These are phyloP conservation scores for Chaenodraco wilsoni DNA, from an alignment of 2,797 vertebrate genomes.

Conservation along the genomic window DNA sequence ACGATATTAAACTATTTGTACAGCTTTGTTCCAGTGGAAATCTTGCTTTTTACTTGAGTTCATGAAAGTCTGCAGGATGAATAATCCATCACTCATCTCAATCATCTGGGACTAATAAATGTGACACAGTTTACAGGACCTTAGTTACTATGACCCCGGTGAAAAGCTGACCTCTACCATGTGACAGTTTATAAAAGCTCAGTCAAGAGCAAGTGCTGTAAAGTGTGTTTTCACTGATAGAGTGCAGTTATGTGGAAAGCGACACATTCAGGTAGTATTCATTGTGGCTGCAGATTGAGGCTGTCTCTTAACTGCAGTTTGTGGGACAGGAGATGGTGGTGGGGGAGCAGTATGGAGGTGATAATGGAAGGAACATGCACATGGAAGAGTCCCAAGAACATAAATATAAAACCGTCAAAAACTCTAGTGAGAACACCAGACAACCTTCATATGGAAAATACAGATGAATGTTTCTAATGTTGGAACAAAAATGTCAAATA, in stretches of 20 bases:
- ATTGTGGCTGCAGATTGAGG: constrained; percentile 5
- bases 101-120: constrained; percentile 63
- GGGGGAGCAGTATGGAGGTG: neutral
- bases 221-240: constrained; percentile 32
- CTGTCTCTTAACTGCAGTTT: constrained; percentile 24
- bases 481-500: constrained; percentile 14
- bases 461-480: constrained; percentile 11
- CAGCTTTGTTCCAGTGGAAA: neutral
- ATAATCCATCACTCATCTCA: constrained; percentile 22
- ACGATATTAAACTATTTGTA: constrained; percentile 11
- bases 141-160: constrained; percentile 44
- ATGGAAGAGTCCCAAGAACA: constrained; percentile 19
- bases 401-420: constrained; percentile 1
- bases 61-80: constrained; percentile 18
- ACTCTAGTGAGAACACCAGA: constrained; percentile 37
- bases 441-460: neutral
- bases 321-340: constrained; percentile 17
- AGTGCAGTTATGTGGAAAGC: constrained; percentile 3
- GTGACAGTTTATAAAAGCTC: constrained; percentile 59
- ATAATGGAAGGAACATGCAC: constrained; percentile 39
- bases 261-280: constrained; percentile 40
- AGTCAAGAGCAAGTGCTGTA: constrained; percentile 20
- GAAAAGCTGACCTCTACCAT: constrained; percentile 37
- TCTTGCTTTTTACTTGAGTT: constrained; percentile 15
- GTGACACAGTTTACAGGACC: constrained; percentile 65